Base-by-base conservation (phyloP, 2,797 vertebrate species). In the Tiaroga cobitis region DNA sequence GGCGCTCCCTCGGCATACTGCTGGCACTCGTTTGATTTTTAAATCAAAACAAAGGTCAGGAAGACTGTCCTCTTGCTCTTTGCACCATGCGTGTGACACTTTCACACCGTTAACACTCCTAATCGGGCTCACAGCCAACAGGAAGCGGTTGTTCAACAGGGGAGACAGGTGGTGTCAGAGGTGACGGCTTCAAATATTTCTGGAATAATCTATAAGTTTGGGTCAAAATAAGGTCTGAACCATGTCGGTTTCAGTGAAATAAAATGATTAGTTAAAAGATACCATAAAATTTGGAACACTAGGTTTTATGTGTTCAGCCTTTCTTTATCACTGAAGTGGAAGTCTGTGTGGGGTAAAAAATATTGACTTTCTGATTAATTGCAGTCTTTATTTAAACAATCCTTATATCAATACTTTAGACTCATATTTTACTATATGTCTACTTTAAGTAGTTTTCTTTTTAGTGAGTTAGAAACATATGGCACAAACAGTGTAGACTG, bases 31-130 rank as follows among this genome's bases (percentile, higher is more conserved):
- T 95, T 95, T 94, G 93, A 94, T 95, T 95, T 95, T 95, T 94
- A 94, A 94, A 94, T 94, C 87, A 94, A 94, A 93, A 94, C 89
- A 88, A 94, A 95, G 94, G 95, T 95, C 95, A 95, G 89, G 83
- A 39, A 24, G 88, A 85, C 81, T 82, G 87, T 85, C 63, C 63
- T 80, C 51, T 91, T 89, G 87, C 90, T 84, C 86, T 86, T 87
- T 90, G 78, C 85, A 88, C 56, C 76, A 83, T 29, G 68, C 87
- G 84, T 74, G 80, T 90, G 91, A 89, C 85, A 39, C 80, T 87
- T 92, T 87, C 86, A 92, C 91, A 41, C 26, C 87, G 90, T 90
- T 89, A 91, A 82, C 82, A 90, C 83, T 88, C 88, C 86, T 90
- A 90, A 91, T 93, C 91, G 90, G 86, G 81, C 87, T 89, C 86